Evolutionary conservation across 2,797 vertebrate genomes (phyloP).

Genomic region (Loris lydekkerianus): DNA sequence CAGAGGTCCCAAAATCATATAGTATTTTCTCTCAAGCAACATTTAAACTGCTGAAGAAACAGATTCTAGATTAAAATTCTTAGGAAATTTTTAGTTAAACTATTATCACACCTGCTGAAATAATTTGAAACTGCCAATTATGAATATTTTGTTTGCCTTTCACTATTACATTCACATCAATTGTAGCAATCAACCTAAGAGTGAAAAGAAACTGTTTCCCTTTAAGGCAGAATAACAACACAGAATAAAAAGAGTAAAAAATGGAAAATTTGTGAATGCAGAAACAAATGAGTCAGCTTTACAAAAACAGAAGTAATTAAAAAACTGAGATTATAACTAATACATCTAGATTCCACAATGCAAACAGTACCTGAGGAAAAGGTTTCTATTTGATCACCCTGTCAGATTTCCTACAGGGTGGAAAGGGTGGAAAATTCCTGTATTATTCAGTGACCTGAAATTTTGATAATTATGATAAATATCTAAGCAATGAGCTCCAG

Average conservation of each 20-base stretch:
- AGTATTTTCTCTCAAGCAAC: not conserved
- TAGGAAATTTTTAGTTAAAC: not conserved
- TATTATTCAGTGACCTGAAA: not conserved
- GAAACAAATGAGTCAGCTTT: slow-evolving; percentile 47
- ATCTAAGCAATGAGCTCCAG: not conserved
- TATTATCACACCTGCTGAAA: not conserved
- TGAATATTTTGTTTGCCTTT: not conserved
- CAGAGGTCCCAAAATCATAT: not conserved
- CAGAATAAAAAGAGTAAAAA: not conserved
- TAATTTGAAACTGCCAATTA: not conserved
- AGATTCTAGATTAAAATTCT: not conserved
- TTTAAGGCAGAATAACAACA: not conserved
- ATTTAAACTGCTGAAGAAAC: not conserved
- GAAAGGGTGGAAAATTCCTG: not conserved
- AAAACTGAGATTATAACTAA: not conserved
- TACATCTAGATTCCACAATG: not conserved
- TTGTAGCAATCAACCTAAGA: not conserved
- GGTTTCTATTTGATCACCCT: not conserved
- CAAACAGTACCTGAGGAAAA: not conserved
- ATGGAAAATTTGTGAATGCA: not conserved
- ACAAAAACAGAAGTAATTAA: not conserved
- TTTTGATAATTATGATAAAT: slow-evolving; percentile 23
- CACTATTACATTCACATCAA: not conserved
- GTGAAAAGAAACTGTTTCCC: not conserved
- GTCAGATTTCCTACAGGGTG: not conserved